phyloP scores from a whole-genome alignment of 2,113 vertebrate genomes.

The Chaetodon trifascialis region DNA sequence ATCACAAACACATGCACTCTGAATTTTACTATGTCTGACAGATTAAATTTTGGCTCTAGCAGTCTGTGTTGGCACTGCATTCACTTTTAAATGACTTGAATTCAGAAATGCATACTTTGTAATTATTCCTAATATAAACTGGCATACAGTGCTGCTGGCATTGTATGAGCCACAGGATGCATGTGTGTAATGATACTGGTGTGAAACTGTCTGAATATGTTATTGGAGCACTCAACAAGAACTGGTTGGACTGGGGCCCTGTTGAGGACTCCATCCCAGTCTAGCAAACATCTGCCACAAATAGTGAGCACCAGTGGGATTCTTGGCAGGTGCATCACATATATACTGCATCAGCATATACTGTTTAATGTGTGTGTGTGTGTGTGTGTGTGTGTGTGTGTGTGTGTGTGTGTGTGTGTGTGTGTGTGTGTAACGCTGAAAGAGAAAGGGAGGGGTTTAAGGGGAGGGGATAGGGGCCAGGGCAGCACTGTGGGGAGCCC shows the following conservation, averaged over 20 bases:
- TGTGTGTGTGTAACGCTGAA: neutral
- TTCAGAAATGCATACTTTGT: slow-evolving; percentile 37
- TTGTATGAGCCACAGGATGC: neutral
- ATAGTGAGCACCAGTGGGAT: slow-evolving; percentile 37
- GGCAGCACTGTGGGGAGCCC: slow-evolving; percentile 69
- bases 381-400: too few species aligned
- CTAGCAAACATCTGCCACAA: slow-evolving; percentile 54
- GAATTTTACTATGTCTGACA: slow-evolving; percentile 29
- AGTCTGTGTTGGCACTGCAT: neutral
- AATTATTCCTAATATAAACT: slow-evolving; percentile 35
- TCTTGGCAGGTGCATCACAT: slow-evolving; percentile 33
- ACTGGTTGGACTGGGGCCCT: slow-evolving; percentile 23
- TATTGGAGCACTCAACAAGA: slow-evolving; percentile 33
- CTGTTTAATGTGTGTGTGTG: slow-evolving; percentile 29
- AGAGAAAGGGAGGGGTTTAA: slow-evolving; percentile 34
- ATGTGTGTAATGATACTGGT: slow-evolving; percentile 3
- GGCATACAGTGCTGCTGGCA: slow-evolving; percentile 29
- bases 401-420: slow-evolving; percentile 24
- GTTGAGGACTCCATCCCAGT: slow-evolving; percentile 15
- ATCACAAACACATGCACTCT: slow-evolving; percentile 41
- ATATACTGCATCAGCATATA: slow-evolving; percentile 1
- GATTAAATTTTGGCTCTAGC: slow-evolving; percentile 21
- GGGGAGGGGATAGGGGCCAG: slow-evolving; percentile 63
- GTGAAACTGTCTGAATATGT: slow-evolving; percentile 28
- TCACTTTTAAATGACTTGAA: slow-evolving; percentile 12